Base-by-base conservation (phyloP, 2,888 invertebrate genomes). In the Ochropacha duplaris region DNA sequence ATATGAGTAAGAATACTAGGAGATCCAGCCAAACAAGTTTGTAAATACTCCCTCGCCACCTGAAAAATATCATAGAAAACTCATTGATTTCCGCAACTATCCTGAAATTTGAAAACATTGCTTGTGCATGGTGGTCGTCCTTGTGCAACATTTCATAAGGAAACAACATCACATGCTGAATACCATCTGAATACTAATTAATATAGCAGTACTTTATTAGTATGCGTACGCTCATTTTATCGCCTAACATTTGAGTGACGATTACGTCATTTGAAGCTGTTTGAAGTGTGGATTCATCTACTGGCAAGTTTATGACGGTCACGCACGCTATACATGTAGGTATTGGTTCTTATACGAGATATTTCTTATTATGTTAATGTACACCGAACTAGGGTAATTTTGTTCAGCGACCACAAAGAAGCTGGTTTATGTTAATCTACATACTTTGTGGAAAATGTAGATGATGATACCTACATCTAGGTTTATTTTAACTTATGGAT, bases 21-120 rank as follows among this genome's bases (percentile, higher is more conserved):
- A 98, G 93, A 85, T 98, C 98, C 69, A 97, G 93, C 98, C 98
- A 98, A 63, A 98, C 96, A 69, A 98, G 91, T 89, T 98, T 98
- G 94, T 98, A 98, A 76, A 98, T 97, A 83, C 98, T 98, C 50
- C 98, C 98, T 69, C 95, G 95, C 98, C 98, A 98, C 94, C 98
- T 98, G 93, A 64, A 95, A 95, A 68, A 61, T 78, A 69, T 31
- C 12, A 64, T 52, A 36, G 36, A 39, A 54, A 16, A 54, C 39
- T 54, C n/a, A 39, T 56, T 50, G 22, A 49, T 56, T 31, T 59
- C 24, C 11, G 50, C 55, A 24, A 22, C 26, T 22, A 56, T 36
- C 50, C 19, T 55, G 24, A 24, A 56, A 22, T 22, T 52, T 11
- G 52, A 55, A 34, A 4, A 22, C 22, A 49, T 28, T 52, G 16